Base-by-base conservation (phyloP, 2,113 vertebrate genomes). In the Haliaeetus leucogaster region DNA sequence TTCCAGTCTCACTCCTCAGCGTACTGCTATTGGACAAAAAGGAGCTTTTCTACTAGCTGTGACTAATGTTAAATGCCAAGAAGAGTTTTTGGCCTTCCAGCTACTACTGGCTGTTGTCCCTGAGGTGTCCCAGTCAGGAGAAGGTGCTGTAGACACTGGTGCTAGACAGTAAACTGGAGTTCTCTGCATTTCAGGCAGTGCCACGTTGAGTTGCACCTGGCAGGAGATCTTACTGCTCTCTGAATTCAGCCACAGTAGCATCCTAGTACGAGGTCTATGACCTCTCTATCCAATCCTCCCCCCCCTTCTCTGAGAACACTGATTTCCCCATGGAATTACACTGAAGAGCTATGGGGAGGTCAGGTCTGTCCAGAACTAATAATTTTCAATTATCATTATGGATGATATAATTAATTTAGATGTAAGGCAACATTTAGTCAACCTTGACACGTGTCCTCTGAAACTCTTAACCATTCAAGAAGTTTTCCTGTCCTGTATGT, bases 361-460 rank as follows among this genome's bases (percentile, higher is more conserved):
- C 50, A 43, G 76, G 17, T 50, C 80, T 66, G 34, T 27, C 53
- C 82, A 80, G 56, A 62, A 70, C 80, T 45, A 86, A 92, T 87
- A 6, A 63, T 34, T 68, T 90, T 92, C 79, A 45, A 1, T 81
- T 84, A 45, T 77, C 38, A 7, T 86, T 84, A 68, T 13, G 63
- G 78, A 30, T 68, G 63, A 81, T 65, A 36, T 16, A 79, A 86
- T 86, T 96, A 77, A 94, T 68, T 67, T 34, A 50, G 83, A 90
- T 32, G 30, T 34, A 63, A 84, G 34, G 62, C 77, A 45, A 19
- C 8, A 17, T 17, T 40, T 65, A 71, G 78, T 47, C 91, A 67
- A 62, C 85, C 81, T 92, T 95, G 91, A 56, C 32, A 13, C 47
- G 6, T 61, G 77, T 76, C 45, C 40, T 55, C 3, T 38, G 67